Conservation (phyloP, 2,113 vertebrate genomes). For the Sebastes fasciatus region DNA sequence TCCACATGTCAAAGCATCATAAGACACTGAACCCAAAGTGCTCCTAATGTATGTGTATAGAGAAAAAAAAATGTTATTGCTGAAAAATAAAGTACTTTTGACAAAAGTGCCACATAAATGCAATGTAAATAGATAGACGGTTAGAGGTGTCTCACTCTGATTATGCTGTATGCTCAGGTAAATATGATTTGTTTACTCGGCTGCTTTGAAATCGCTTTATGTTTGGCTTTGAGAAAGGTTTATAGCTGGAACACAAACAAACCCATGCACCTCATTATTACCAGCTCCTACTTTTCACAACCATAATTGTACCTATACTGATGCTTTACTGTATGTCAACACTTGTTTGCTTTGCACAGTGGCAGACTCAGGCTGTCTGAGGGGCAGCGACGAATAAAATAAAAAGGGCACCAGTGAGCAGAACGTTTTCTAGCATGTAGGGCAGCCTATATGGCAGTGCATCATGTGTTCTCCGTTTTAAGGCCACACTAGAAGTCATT, state of each 20-base stretch:
- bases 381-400: too few species aligned
- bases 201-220: slow-evolving; percentile 10
- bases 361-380: too few species aligned
- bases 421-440: too few species aligned
- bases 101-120: not conserved
- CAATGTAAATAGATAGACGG: not conserved
- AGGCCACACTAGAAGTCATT: too few species aligned
- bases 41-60: not conserved
- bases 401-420: too few species aligned
- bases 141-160: not conserved
- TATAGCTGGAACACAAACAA: slow-evolving; percentile 15
- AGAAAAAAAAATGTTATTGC: not conserved
- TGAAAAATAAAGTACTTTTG: not conserved
- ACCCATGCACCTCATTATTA: slow-evolving; percentile 12
- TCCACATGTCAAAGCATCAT: not conserved
- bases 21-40: not conserved
- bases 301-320: not conserved
- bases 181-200: slow-evolving; percentile 9
- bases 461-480: too few species aligned
- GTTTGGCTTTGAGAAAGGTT: slow-evolving; percentile 12
- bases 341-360: not conserved
- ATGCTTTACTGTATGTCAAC: not conserved
- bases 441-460: too few species aligned
- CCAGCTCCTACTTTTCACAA: not conserved
- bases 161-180: not conserved